Conservation (phyloP, 1,140 invertebrate genomes). For the Cydia fagiglandana region DNA sequence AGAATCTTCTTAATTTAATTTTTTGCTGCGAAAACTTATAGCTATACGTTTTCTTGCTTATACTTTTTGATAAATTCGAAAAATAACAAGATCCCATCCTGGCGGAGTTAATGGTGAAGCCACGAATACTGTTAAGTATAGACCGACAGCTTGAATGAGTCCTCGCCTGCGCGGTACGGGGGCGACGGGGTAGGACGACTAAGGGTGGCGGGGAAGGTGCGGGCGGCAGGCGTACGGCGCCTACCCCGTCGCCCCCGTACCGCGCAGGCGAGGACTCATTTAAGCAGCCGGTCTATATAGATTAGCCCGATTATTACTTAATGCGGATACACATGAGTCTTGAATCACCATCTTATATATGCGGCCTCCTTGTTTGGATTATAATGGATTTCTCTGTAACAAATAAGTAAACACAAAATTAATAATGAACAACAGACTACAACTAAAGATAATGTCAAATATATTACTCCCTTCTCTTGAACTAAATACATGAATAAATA, state of each 20-base stretch:
- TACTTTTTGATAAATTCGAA: conserved; percentile 31
- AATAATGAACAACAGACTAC: not conserved
- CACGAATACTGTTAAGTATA: conserved; percentile 72
- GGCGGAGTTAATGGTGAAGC: conserved; percentile 69
- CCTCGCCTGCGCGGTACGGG: too few species aligned
- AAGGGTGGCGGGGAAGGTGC: too few species aligned
- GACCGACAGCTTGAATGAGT: not conserved
- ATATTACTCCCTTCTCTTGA: too few species aligned
- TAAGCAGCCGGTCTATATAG: too few species aligned
- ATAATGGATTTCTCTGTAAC: conserved; percentile 74
- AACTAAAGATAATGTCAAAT: not conserved
- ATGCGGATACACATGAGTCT: conserved; percentile 45
- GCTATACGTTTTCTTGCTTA: conserved; percentile 18
- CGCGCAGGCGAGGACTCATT: too few species aligned
- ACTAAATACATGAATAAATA: too few species aligned
- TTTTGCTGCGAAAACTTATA: conserved; percentile 12
- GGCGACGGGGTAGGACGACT: too few species aligned
- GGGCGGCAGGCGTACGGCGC: too few species aligned
- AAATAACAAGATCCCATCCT: conserved; percentile 66
- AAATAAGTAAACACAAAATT: conserved; percentile 35
- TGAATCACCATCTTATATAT: conserved; percentile 59
- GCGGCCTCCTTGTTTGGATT: conserved; percentile 67
- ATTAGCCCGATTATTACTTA: conserved; percentile 42
- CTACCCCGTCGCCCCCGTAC: too few species aligned
- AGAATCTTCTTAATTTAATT: conserved; percentile 52